Evolutionary conservation across 2,113 vertebrate species (phyloP).

Genomic region (Nyctibius bracteatus): DNA sequence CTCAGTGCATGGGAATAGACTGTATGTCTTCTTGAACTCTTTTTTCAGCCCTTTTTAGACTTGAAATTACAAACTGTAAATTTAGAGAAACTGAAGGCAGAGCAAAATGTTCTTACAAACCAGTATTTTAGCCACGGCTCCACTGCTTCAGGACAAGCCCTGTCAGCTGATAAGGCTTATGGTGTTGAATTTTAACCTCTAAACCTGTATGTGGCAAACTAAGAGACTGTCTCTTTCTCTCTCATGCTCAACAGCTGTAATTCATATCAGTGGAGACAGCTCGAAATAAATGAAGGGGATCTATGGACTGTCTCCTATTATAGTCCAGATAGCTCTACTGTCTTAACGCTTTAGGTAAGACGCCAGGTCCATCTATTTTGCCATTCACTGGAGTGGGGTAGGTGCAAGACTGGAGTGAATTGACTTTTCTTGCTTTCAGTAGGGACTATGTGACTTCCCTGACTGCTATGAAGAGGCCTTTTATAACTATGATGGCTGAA

Average conservation of each 20-base stretch:
- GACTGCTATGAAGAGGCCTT: conserved; percentile 25
- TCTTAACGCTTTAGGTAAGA: neutral
- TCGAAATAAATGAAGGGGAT: neutral
- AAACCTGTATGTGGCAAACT: neutral
- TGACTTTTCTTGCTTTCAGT: neutral
- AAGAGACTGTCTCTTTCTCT: neutral
- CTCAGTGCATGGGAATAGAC: neutral
- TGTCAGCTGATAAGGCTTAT: neutral
- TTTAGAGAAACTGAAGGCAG: neutral
- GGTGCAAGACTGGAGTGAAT: neutral
- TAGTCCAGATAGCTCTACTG: neutral
- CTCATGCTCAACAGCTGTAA: neutral
- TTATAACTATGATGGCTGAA: neutral
- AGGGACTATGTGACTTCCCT: neutral
- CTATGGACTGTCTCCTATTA: neutral
- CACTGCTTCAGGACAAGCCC: neutral
- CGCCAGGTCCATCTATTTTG: neutral
- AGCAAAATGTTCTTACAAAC: neutral
- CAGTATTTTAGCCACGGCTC: neutral
- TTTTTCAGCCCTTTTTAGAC: neutral
- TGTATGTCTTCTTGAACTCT: neutral
- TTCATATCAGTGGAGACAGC: neutral
- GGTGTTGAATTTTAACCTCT: neutral
- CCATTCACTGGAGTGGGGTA: neutral
- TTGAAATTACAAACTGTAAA: neutral